phyloP scores from a whole-genome alignment of 2,888 invertebrate species.

The Drosophila paracracens region DNA sequence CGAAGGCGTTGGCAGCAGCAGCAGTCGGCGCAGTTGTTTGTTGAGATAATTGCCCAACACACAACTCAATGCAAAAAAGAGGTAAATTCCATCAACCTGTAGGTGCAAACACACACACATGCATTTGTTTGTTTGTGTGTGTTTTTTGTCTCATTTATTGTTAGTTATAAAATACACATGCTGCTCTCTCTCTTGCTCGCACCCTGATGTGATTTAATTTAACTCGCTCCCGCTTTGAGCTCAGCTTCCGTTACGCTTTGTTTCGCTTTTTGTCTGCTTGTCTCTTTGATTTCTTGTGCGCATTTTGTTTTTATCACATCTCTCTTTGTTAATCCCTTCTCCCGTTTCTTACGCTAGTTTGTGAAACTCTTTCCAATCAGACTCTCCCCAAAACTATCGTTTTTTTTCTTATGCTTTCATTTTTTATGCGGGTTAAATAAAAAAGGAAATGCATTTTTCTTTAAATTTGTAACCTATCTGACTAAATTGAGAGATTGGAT shows the following conservation, averaged over 20 bases:
- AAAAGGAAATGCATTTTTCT: neutral
- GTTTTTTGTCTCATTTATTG: slow-evolving; percentile 20
- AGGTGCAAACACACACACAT: slow-evolving; percentile 32
- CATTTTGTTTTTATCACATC: slow-evolving; percentile 50
- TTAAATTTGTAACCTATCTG: neutral
- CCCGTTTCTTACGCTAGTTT: slow-evolving; percentile 12
- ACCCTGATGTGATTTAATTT: slow-evolving; percentile 57
- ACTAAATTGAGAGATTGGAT: neutral
- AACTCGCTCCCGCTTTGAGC: slow-evolving; percentile 58
- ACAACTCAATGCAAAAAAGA: slow-evolving; percentile 63
- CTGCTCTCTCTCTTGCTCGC: slow-evolving; percentile 32
- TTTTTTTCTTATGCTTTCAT: slow-evolving; percentile 46
- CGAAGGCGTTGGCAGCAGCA: slow-evolving; percentile 42
- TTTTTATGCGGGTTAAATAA: slow-evolving; percentile 20
- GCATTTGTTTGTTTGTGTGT: slow-evolving; percentile 16
- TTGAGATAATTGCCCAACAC: slow-evolving; percentile 63
- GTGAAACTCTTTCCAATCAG: slow-evolving; percentile 21
- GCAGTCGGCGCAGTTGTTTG: slow-evolving; percentile 56
- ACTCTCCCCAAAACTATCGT: slow-evolving; percentile 27
- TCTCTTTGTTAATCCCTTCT: slow-evolving; percentile 44
- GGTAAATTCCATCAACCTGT: slow-evolving; percentile 67
- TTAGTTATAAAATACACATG: slow-evolving; percentile 37
- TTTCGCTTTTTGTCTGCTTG: slow-evolving; percentile 27
- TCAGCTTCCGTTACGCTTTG: slow-evolving; percentile 65
- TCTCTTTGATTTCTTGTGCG: slow-evolving; percentile 34